Base-by-base conservation (phyloP, 2,113 vertebrate genomes). In the Hippocampus mohnikei region DNA sequence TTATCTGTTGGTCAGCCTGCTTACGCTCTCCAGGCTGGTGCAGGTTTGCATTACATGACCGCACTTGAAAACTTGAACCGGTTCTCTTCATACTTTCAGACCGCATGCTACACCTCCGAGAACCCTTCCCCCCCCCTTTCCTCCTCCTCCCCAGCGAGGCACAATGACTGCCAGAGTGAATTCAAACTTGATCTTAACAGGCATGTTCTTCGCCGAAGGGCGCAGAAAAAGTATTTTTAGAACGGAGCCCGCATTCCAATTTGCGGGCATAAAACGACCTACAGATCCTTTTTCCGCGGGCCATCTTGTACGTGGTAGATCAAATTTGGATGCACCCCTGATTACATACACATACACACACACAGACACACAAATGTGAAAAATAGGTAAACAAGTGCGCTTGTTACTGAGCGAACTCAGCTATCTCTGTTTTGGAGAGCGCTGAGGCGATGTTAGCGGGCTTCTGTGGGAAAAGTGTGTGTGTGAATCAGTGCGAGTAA, bases 161-260 rank as follows among this genome's bases (percentile, higher is more conserved):
- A 90, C 88, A 86, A 85, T 85, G 88, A 91, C 90, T 90, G 91
- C 81, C 89, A 89, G 87, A 89, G 87, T 90, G 89, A 89, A 91
- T 90, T 89, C 88, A 90, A 91, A 92, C 88, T 90, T 92, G 89
- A 92, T 92, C 86, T 91, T 90, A 93, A 92, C 88, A 93, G 91
- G 92, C 92, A 91, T 90, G 88, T 91, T 92, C 84, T 81, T 87
- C 40, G 88, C 92, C 88, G 64, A 80, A 77, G 88, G 91, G 90
- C 85, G 88, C 75, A 66, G 77, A 81, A 82, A 81, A 84, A 77
- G 74, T 92, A 91, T 92, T 92, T 93, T 91, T 92, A 91, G 90
- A 91, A 88, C 80, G 87, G 87, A 87, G 85, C 81, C 90, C 78
- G 86, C 86, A 88, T 89, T 85, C 80, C 85, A 88, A 91, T 91